These are phyloP conservation scores for Magallana nippona DNA, from an alignment of 2,888 invertebrate genomes.

Conservation along the genomic window DNA sequence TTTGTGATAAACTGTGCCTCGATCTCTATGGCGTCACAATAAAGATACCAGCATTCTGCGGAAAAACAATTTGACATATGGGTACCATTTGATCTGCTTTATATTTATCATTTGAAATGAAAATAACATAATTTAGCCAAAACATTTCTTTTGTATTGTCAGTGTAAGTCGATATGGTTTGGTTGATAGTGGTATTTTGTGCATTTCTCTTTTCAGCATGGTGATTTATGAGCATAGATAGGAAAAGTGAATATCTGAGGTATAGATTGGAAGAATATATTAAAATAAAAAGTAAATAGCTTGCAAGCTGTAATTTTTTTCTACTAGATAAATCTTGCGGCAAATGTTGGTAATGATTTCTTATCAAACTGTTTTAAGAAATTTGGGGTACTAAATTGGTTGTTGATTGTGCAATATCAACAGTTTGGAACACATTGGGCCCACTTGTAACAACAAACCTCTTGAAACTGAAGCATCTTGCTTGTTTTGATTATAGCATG, in stretches of 20 bases:
- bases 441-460: constrained; percentile 24
- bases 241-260: no score
- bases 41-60: not conserved
- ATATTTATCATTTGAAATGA: not conserved
- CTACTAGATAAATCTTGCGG: not conserved
- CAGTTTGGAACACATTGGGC: not conserved
- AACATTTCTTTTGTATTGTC: not conserved
- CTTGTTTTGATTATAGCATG: constrained; percentile 7
- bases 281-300: not conserved
- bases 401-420: not conserved
- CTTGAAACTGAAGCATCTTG: not conserved
- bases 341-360: no score
- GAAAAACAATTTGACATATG: constrained; percentile 15
- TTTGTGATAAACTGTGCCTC: constrained; percentile 9
- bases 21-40: not conserved
- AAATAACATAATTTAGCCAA: not conserved
- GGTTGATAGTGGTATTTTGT: not conserved
- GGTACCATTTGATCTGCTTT: constrained; percentile 2
- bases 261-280: no score
- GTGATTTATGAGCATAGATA: no score
- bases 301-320: not conserved
- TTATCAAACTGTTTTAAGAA: no score
- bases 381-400: not conserved
- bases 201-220: no score
- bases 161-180: not conserved